These are phyloP conservation scores for Microdon myrmicae DNA, from an alignment of 2,888 invertebrate species.

Conservation along the genomic window DNA sequence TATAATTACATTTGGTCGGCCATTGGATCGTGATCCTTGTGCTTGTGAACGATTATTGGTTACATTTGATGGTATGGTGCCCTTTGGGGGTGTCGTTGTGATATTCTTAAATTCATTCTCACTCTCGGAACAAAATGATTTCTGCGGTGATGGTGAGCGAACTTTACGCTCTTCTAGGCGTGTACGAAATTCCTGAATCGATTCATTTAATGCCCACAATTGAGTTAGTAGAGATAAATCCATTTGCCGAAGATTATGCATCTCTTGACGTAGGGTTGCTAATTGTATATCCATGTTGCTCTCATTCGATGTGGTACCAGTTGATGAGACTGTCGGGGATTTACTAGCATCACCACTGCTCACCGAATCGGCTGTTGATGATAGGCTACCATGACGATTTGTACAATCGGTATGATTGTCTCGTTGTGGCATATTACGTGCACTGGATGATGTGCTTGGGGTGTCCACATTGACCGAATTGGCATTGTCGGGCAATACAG, in stretches of 20 bases:
- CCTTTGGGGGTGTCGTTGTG: constrained; percentile 11
- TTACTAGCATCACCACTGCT: constrained; percentile 62
- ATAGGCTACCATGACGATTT: constrained; percentile 62
- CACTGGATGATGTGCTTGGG: constrained; percentile 40
- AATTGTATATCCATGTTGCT: constrained; percentile 79
- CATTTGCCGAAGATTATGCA: constrained; percentile 85
- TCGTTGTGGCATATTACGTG: constrained; percentile 33
- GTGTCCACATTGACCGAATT: constrained; percentile 24
- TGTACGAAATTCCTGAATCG: constrained; percentile 88
- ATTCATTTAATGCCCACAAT: constrained; percentile 91
- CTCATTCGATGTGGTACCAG: constrained; percentile 68
- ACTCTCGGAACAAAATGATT: constrained; percentile 63
- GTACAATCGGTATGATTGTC: constrained; percentile 22
- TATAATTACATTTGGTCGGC: constrained; percentile 18
- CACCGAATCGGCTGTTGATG: constrained; percentile 64
- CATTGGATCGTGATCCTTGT: constrained; percentile 20
- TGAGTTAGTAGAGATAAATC: constrained; percentile 90
- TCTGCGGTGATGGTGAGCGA: constrained; percentile 66
- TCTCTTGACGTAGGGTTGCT: constrained; percentile 86
- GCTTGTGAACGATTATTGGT: constrained; percentile 4
- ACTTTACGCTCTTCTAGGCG: constrained; percentile 69
- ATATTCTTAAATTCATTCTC: constrained; percentile 53
- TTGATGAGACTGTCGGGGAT: constrained; percentile 61
- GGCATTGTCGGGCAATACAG: constrained; percentile 62
- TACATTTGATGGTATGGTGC: constrained; percentile 8